Evolutionary conservation across 2,113 vertebrate genomes (phyloP), one percentile per base, ranked within the genome.

Genomic region (Plestiodon gilberti): DNA sequence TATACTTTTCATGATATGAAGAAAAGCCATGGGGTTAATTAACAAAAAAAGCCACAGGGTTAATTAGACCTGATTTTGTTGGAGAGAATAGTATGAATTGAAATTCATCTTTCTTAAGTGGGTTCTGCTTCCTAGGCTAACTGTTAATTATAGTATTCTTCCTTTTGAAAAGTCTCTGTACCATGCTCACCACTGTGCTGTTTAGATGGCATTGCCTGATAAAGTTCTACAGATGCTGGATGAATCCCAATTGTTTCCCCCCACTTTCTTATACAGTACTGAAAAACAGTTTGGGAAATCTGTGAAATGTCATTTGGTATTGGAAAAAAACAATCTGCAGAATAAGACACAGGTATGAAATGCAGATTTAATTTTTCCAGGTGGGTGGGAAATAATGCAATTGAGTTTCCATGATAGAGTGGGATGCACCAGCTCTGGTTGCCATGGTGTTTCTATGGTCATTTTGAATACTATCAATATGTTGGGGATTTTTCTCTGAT

Each of bases 391-490:
- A 57, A 83, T 82, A 85, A 70, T 84, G 23, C 61, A 22, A n/a
- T 79, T 85, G 75, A 76, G 28, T 6, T 81, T 18, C 1, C 25
- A 23, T 33, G 1, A 0, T 13, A 74, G 3, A n/a, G 74, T 43
- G 9, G 4, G 85, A 91, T 14, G 5, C 64, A 2, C 87, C 81
- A 61, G 1, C 59, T 86, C 52, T 65, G 33, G 0, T 74, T 88
- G 25, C 14, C 40, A 75, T 55, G 61, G 0, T 69, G 67, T 87
- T 57, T 74, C 0, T 90, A n/a, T n/a, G 1, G n/a, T 82, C 57
- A 84, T 40, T 92, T 88, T 81, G 43, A 91, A 78, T 10, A 25
- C 0, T 88, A 70, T 83, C 55, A 81, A 30, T 38, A 69, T 2
- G 18, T 70, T 70, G 64, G 28, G 43, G 65, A 40, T 55, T 90